Evolutionary conservation across 2,113 vertebrate species (phyloP).

Genomic region (Larimichthys polyactis): DNA sequence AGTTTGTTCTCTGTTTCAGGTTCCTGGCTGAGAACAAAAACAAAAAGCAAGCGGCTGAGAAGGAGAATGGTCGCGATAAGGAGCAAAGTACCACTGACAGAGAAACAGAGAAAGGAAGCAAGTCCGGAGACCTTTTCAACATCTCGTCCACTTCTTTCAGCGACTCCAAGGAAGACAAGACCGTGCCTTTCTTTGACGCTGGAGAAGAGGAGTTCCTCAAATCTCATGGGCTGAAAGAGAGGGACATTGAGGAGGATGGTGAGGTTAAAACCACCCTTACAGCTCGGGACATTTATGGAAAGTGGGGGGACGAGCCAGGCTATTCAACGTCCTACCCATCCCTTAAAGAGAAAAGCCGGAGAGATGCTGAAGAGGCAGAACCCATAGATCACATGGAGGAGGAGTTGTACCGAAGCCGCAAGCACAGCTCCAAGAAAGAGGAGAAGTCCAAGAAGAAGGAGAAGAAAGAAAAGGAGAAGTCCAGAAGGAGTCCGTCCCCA

Average conservation of each 20-base stretch:
- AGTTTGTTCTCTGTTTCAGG: slow-evolving; percentile 79
- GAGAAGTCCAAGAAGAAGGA: slow-evolving; percentile 93
- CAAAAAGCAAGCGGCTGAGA: slow-evolving; percentile 81
- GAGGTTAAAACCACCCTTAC: slow-evolving; percentile 84
- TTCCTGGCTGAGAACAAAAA: slow-evolving; percentile 94
- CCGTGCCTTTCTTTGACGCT: slow-evolving; percentile 85
- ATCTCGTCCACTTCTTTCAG: slow-evolving; percentile 66
- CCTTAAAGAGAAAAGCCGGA: slow-evolving; percentile 89
- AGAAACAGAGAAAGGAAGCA: slow-evolving; percentile 89
- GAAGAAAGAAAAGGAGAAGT: slow-evolving; percentile 90
- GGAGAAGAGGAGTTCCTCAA: slow-evolving; percentile 88
- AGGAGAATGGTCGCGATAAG: slow-evolving; percentile 89
- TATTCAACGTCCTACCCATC: slow-evolving; percentile 81
- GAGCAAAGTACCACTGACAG: slow-evolving; percentile 53
- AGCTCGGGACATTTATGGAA: slow-evolving; percentile 89
- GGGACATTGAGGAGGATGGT: slow-evolving; percentile 87
- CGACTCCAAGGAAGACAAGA: slow-evolving; percentile 88
- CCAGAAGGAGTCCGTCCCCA: slow-evolving; percentile 84
- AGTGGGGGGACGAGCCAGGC: slow-evolving; percentile 91
- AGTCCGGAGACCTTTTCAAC: slow-evolving; percentile 86
- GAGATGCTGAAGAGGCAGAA: slow-evolving; percentile 86
- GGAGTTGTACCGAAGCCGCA: slow-evolving; percentile 91
- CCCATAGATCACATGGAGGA: slow-evolving; percentile 85
- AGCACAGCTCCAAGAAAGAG: slow-evolving; percentile 90
- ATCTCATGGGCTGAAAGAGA: slow-evolving; percentile 85